Conservation (phyloP, 2,113 vertebrate genomes). For the Anser brachyrhynchus region DNA sequence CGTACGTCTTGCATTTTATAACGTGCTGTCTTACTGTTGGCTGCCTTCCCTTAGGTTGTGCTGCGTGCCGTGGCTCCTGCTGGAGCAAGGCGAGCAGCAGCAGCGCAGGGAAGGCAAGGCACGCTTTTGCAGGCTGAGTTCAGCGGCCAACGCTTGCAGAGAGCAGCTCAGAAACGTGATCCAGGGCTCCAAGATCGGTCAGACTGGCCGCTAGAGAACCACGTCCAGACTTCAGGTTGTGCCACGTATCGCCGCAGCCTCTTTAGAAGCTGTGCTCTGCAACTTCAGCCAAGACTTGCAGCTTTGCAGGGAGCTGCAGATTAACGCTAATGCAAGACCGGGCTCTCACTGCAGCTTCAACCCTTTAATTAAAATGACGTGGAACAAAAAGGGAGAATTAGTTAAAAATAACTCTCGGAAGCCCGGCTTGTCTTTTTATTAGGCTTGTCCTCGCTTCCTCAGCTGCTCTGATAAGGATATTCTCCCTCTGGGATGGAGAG, state of each 20-base stretch:
- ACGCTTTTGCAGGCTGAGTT: background rate
- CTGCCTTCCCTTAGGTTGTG: background rate
- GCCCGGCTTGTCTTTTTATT: background rate
- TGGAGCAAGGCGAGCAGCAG: background rate
- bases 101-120: too few species aligned
- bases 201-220: background rate
- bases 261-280: background rate
- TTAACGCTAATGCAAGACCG: background rate
- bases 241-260: background rate
- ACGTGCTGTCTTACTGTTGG: background rate
- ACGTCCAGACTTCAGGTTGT: background rate
- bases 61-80: background rate
- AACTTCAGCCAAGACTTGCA: background rate
- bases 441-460: conserved; percentile 20
- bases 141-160: background rate
- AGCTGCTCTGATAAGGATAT: conserved; percentile 33
- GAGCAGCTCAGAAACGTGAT: background rate
- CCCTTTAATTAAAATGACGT: background rate
- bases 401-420: conserved; percentile 32
- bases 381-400: conserved; percentile 23
- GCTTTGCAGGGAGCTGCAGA: background rate
- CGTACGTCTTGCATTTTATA: background rate
- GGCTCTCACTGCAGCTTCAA: background rate
- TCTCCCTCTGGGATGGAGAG: conserved; percentile 5
- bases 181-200: background rate